Conservation (phyloP, 23 tunicate species). For the Corella eumyota region DNA sequence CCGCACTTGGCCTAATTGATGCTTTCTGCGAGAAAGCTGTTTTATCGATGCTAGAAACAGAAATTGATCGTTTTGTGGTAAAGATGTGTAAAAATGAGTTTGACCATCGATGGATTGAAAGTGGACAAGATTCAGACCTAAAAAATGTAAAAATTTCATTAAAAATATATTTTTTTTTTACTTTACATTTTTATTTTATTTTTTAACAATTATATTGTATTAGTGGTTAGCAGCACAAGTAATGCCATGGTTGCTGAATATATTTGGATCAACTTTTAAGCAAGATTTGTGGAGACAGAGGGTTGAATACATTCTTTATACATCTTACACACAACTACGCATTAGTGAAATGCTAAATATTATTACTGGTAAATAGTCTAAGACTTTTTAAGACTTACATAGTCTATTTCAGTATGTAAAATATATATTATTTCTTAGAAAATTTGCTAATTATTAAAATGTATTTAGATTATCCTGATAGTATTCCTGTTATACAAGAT, state of each 20-base stretch:
- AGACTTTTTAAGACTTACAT: neutral
- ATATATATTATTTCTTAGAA: neutral
- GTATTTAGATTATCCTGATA: slow-evolving; percentile 74
- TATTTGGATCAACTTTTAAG: slow-evolving; percentile 19
- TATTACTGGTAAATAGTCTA: slow-evolving; percentile 40
- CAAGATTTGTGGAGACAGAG: slow-evolving; percentile 40
- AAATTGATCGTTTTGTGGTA: slow-evolving; percentile 37
- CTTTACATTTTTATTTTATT: neutral
- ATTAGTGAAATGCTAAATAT: slow-evolving; percentile 73
- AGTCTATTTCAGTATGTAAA: neutral
- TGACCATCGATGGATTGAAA: slow-evolving; percentile 39
- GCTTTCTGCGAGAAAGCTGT: slow-evolving; percentile 30
- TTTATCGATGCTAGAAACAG: slow-evolving; percentile 32
- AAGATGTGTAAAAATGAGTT: slow-evolving; percentile 42
- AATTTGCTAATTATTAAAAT: too few species aligned
- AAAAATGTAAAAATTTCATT: slow-evolving; percentile 16
- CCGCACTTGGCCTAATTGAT: slow-evolving; percentile 24
- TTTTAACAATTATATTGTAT: neutral
- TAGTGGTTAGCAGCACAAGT: slow-evolving; percentile 60
- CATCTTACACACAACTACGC: slow-evolving; percentile 63
- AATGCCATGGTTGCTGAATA: slow-evolving; percentile 33
- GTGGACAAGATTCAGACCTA: slow-evolving; percentile 11
- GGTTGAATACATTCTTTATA: slow-evolving; percentile 36
- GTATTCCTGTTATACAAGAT: slow-evolving; percentile 58
- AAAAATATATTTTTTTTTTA: neutral